Evolutionary conservation across 2,888 invertebrate genomes (phyloP), one percentile per base, ranked within the genome.

Genomic region (Leptothorax acervorum): DNA sequence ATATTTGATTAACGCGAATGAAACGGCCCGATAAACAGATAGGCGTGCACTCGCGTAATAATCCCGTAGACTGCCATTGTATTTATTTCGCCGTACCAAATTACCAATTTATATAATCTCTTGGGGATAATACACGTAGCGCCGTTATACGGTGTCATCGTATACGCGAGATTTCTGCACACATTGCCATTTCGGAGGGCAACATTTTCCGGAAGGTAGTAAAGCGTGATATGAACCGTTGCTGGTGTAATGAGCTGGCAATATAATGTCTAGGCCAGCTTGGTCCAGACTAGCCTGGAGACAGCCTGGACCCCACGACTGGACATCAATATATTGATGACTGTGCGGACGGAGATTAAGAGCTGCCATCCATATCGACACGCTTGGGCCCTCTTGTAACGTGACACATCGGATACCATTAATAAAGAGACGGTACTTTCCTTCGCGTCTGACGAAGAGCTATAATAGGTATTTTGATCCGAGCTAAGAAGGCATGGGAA

Each of bases 171-270:
- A 82, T 82, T 66, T 65, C 39, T 48, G 42, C 62, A n/a, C 63
- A 42, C 57, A 60, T 48, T 39, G 48, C 23, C 51, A 73, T 81
- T 81, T 81, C 70, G 65, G 83, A 71, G 85, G 87, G 87, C 89
- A 91, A 90, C 91, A 89, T 92, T 92, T 92, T 91, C 90, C 86
- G 88, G 85, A 87, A 83, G 85, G 87, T 88, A 89, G 86, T 88
- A 86, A 87, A 89, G 89, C 91, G 89, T 89, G 91, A 92, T 87
- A 88, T 85, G 85, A 89, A 91, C 86, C 87, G 85, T 90, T 87
- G 83, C 82, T 78, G 88, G 85, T 88, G 87, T 92, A 92, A 92
- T 91, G 92, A 92, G 90, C 89, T 89, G 92, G 90, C 89, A 89
- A 87, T 92, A 91, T 92, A 90, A 91, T 87, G 88, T 90, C 89